phyloP scores from a whole-genome alignment of 2,113 vertebrate genomes.

The Crotalus tigris region DNA sequence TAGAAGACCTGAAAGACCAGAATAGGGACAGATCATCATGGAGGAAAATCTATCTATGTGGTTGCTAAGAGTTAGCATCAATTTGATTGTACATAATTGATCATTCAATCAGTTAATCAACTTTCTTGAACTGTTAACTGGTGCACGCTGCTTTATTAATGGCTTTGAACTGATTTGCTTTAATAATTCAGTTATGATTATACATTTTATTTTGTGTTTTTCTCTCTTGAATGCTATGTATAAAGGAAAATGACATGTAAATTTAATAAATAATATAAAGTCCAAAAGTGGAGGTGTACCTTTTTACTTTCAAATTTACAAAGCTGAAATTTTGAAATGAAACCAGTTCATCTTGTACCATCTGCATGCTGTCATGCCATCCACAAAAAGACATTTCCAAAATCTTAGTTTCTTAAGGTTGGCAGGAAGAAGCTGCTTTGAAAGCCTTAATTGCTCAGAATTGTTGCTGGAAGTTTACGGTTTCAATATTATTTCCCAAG shows the following conservation, averaged over 20 bases:
- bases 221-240: neutral
- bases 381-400: neutral
- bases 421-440: constrained; percentile 14
- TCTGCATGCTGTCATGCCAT: constrained; percentile 10
- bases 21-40: neutral
- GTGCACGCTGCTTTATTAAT: neutral
- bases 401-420: neutral
- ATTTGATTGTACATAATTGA: neutral
- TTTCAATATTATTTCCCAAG: constrained; percentile 18
- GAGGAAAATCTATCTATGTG: neutral
- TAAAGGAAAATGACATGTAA: neutral
- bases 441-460: constrained; percentile 10
- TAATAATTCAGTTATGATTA: neutral
- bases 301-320: neutral
- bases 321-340: neutral
- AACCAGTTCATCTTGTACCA: neutral
- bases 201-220: neutral
- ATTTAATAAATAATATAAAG: neutral
- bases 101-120: neutral
- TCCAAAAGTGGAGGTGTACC: neutral
- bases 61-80: neutral
- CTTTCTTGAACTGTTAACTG: neutral
- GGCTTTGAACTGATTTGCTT: neutral
- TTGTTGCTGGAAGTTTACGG: neutral
- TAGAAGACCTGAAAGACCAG: neutral